Evolutionary conservation across 1,140 invertebrate species (phyloP), one percentile per base, ranked within the genome.

Genomic region (Babylonia areolata): DNA sequence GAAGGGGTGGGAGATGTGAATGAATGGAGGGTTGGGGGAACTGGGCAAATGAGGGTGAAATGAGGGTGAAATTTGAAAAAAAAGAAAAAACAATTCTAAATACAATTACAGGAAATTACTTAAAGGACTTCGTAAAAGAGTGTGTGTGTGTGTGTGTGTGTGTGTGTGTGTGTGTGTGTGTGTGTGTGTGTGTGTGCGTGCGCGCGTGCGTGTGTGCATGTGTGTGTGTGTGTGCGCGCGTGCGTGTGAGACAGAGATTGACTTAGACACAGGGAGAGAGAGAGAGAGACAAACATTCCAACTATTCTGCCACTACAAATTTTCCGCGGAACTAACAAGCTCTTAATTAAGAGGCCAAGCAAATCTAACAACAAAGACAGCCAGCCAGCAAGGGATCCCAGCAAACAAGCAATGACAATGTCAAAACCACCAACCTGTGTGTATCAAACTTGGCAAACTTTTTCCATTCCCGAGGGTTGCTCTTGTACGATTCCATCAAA

Each of bases 401-500:
- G 9, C 9, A 23, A 69, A 69, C n/a, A 28, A n/a, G n/a, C n/a
- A n/a, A n/a, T n/a, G n/a, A n/a, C n/a, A n/a, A n/a, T n/a, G n/a
- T n/a, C n/a, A 51, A 51, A 51, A 51, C 3, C 11, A 42, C 94
- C 93, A 96, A 95, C 97, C 97, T 97, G 93, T 97, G 97, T 92
- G 97, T 96, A 94, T 99, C 98, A 93, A 98, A 99, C 93, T 99
- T 99, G 23, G 98, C 98, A 92, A 96, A 99, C 93, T 98, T 97
- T 91, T 96, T 97, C 98, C 98, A 99, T 78, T 99, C 98, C 15
- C 95, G 95, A 0, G 96, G 96, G 91, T 98, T 97, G 37, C 97
- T 98, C 92, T 97, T 97, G 94, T 99, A 99, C 0, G 96, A 95
- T 0, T 95, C 92, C 96, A 99, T 97, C 33, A 99, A 91, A 77